Evolutionary conservation across 2,888 invertebrate genomes (phyloP), one percentile per base, ranked within the genome.

Genomic region (Tinea trinotella): DNA sequence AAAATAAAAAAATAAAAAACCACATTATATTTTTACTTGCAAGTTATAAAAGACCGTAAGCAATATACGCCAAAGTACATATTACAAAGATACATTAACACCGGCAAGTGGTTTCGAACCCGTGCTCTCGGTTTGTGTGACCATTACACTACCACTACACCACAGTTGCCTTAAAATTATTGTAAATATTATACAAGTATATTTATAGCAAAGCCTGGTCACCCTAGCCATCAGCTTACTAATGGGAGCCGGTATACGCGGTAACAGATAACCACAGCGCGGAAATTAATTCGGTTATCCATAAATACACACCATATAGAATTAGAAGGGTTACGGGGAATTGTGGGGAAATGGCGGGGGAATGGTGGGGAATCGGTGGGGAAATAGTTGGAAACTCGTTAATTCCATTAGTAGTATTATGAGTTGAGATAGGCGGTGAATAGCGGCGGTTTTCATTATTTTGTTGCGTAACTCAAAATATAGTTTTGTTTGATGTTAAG

Each of bases 201-300:
- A n/a, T n/a, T n/a, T n/a, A n/a, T n/a, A n/a, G n/a, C 3, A 15
- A 46, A 18, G 6, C 1, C 3, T 46, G n/a, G 50, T 50, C 50
- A 50, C 24, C 50, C 22, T 50, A 2, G 2, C 24, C 13, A 12
- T 46, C 10, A 50, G 24, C 12, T 9, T 50, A 50, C 61, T 70
- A 68, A 71, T 69, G 68, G 64, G 62, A 65, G 60, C 59, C 22
- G 54, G 60, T 57, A 56, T 65, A 61, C 59, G 61, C 55, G 61
- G 60, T 62, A 10, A 13, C 30, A 15, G 52, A 55, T 55, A 63
- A 68, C 71, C 70, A 57, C 69, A 57, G 55, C 50, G 59, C 62
- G 69, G 66, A 68, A 65, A 71, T 71, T 71, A 68, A 67, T 66
- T 64, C 60, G 58, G 50, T 50, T 46, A 50, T 50, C 50, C 50